Evolutionary conservation across 1,140 invertebrate genomes (phyloP), one percentile per base, ranked within the genome.

Genomic region (Tetramorium simillimum): DNA sequence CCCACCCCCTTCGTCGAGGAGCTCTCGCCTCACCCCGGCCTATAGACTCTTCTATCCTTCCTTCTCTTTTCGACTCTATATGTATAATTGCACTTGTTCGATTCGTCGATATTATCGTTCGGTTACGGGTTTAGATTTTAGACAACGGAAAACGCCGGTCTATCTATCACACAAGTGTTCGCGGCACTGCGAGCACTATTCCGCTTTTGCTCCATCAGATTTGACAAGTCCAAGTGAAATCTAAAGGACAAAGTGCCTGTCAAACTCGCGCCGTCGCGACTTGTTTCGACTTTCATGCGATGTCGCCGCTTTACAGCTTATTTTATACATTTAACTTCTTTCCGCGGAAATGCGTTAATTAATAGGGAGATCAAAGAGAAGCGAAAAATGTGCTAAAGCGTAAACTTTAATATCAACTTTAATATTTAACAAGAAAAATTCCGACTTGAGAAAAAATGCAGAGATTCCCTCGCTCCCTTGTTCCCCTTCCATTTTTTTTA

Each of bases 1-100:
- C 65, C 33, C 81, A 58, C 87, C 85, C 51, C 65, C 87, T 89
- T 88, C 89, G 91, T 89, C 85, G 89, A 46, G 40, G 67, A 77
- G 58, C 85, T 82, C 82, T 84, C 88, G 82, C 84, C 63, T 58
- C 60, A 86, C 73, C 70, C 87, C 67, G 58, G 37, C 58, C 80
- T 80, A 40, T 43, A 56, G 77, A 63, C 87, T 4, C 33, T 72
- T 86, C 62, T 67, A 5, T 62, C 76, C 33, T 85, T 69, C 2
- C 24, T 69, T 77, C 67, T 9, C 18, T 12, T n/a, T 21, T 21
- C 24, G 3, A 49, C 28, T 60, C 58, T 21, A n/a, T 58, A 24
- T 0, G 3, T 56, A n/a, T 82, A 49, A 46, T 60, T 60, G 18
- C 24, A 72, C 2, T 46, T 58, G 33, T 73, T 73, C 65, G 40